Evolutionary conservation across 2,113 vertebrate genomes (phyloP).

Genomic region (Poicephalus meyeri): DNA sequence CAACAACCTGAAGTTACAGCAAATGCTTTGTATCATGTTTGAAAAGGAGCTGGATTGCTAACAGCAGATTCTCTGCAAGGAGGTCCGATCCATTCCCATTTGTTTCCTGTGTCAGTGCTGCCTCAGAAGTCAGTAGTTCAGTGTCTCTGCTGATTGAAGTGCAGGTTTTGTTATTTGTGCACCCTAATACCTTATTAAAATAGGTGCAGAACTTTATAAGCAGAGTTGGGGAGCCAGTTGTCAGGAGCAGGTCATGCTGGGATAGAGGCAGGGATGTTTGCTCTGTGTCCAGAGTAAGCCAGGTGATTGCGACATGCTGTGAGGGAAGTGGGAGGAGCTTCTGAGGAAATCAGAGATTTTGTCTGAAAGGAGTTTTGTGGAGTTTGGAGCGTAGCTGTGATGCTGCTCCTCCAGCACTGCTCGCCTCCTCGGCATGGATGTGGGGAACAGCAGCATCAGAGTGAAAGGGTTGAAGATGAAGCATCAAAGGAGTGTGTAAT

Average conservation of each 20-base stretch:
- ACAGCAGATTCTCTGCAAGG: not conserved
- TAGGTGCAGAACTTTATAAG: not conserved
- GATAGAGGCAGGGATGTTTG: not conserved
- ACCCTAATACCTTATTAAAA: not conserved
- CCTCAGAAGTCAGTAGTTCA: not conserved
- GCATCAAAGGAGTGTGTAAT: not conserved
- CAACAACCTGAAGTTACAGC: not conserved
- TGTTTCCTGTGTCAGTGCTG: not conserved
- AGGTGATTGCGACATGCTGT: not conserved
- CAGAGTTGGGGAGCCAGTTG: not conserved
- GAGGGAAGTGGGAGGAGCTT: not conserved
- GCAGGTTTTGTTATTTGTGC: not conserved
- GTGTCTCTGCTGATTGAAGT: not conserved
- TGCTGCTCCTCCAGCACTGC: not conserved
- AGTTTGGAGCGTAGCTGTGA: not conserved
- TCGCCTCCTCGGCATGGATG: fast-evolving
- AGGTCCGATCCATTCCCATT: not conserved
- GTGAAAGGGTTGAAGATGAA: not conserved
- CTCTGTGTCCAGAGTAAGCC: not conserved
- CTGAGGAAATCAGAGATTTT: not conserved
- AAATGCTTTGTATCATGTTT: not conserved
- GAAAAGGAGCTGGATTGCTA: not conserved
- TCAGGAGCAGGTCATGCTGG: not conserved
- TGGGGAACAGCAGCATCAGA: fast-evolving
- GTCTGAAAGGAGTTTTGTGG: not conserved